A percentile compares a stretch with the other conserved stretches of the same genome.
Conservation (phyloP, 2,797 vertebrate species). For the Lepus oiostolus region DNA sequence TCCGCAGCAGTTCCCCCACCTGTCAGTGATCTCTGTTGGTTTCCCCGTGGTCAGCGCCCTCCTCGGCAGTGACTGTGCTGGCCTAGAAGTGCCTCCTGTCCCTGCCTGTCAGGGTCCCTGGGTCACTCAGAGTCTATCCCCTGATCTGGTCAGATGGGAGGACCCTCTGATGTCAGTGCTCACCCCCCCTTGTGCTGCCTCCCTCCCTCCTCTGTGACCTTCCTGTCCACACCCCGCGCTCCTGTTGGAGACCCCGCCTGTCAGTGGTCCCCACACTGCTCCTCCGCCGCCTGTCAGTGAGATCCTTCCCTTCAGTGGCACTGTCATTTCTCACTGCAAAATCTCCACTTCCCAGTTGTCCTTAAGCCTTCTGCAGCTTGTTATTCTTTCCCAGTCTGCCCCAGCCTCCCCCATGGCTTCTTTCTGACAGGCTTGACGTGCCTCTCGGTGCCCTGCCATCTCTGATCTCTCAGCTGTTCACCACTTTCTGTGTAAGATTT, state of each 20-base stretch:
- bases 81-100: background rate
- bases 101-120: background rate
- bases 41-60: background rate
- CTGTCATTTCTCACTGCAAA: background rate
- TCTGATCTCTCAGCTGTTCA: background rate
- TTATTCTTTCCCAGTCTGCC: background rate
- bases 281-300: background rate
- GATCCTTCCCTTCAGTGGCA: background rate
- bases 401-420: fast-evolving
- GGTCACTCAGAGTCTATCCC: background rate
- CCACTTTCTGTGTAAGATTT: too few species aligned
- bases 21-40: background rate
- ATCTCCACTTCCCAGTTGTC: background rate
- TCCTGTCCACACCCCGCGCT: background rate
- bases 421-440: background rate
- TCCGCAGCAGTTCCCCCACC: background rate
- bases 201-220: background rate
- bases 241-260: background rate
- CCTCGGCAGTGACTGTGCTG: background rate
- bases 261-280: background rate
- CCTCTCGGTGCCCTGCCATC: background rate
- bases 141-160: background rate
- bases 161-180: background rate
- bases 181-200: too few species aligned
- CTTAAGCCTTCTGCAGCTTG: background rate